Conservation (phyloP, 2,113 vertebrate genomes). For the Phalacrocorax pelagicus region DNA sequence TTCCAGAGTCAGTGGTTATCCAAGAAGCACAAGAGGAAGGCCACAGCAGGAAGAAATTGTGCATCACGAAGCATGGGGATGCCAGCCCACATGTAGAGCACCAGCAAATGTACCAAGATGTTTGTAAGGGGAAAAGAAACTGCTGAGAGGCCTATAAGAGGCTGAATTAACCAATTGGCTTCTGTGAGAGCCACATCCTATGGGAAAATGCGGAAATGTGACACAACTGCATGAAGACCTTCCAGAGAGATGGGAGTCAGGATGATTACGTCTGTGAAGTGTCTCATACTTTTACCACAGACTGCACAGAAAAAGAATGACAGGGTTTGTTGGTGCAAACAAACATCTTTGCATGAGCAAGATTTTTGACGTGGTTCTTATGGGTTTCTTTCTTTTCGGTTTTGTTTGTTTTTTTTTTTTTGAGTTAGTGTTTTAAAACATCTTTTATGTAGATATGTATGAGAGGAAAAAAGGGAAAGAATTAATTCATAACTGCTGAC, state of each 20-base stretch:
- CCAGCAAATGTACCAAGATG: not conserved
- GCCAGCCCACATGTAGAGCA: not conserved
- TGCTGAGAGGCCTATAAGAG: not conserved
- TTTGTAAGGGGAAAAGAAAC: not conserved
- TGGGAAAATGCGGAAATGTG: not conserved
- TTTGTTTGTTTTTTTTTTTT: not conserved
- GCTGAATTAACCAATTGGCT: not conserved
- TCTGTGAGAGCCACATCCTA: not conserved
- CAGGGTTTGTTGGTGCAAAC: not conserved
- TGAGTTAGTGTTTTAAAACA: not conserved
- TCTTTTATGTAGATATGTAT: not conserved
- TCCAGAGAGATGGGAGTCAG: not conserved
- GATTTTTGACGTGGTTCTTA: not conserved
- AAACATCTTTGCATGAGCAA: not conserved
- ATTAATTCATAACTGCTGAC: not conserved
- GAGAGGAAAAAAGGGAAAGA: not conserved
- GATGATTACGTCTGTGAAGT: not conserved
- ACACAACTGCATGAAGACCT: not conserved
- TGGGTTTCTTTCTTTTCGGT: accelerated
- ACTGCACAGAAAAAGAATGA: not conserved
- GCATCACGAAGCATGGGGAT: not conserved
- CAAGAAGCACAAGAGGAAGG: slow-evolving; percentile 18
- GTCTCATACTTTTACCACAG: not conserved
- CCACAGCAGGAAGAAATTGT: slow-evolving; percentile 11
- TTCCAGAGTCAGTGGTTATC: slow-evolving; percentile 35